Conservation (phyloP, 2,797 vertebrate genomes). For the Ispidina picta region DNA sequence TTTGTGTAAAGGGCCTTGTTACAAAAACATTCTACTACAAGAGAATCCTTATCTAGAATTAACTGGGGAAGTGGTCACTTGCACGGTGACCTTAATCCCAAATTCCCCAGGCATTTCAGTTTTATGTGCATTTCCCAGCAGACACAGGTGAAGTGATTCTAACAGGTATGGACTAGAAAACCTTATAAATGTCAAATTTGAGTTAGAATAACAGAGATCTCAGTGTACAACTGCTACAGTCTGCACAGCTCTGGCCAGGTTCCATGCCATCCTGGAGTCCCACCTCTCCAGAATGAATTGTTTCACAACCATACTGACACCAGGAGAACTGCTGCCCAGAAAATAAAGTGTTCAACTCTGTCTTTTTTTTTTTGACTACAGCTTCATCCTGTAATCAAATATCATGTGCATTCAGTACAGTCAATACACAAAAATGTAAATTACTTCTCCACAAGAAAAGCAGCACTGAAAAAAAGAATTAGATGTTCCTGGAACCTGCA, state of each 20-base stretch:
- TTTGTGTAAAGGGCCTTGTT: neutral
- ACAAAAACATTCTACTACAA: neutral
- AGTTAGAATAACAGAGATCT: neutral
- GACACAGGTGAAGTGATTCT: rapidly evolving
- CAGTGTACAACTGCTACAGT: neutral
- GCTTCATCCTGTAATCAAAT: constrained; percentile 1
- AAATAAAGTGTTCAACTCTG: neutral
- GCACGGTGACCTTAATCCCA: neutral
- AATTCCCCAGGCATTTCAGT: neutral
- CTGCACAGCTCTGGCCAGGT: neutral
- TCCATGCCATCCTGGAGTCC: neutral
- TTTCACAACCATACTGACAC: neutral
- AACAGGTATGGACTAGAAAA: neutral
- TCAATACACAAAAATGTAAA: constrained; percentile 40
- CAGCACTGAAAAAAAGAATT: constrained; percentile 27
- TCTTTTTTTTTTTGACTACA: neutral
- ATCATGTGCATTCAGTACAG: neutral
- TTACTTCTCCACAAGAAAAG: constrained; percentile 46
- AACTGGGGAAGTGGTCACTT: neutral
- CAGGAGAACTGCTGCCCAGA: neutral
- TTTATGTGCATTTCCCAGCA: neutral
- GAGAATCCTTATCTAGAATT: neutral
- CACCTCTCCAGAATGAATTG: neutral
- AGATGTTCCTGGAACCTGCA: constrained; percentile 45
- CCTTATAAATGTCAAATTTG: neutral